Conservation (phyloP, 2,888 invertebrate species). For the Actias luna region DNA sequence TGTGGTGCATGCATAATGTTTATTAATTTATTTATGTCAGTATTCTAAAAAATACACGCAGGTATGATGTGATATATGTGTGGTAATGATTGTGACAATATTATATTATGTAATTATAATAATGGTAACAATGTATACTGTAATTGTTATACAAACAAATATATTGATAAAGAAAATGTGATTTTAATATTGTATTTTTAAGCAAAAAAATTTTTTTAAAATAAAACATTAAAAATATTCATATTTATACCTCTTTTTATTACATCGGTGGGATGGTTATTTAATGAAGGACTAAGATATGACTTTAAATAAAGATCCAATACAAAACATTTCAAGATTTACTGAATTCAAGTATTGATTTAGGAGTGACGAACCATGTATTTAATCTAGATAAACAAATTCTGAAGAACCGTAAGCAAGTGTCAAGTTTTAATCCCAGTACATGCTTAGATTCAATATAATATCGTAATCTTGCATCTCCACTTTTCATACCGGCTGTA, state of each 20-base stretch:
- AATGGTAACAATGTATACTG: constrained; percentile 55
- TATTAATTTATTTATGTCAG: constrained; percentile 80
- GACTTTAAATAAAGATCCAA: too few relatives aligned
- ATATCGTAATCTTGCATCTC: too few relatives aligned
- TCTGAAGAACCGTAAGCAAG: too few relatives aligned
- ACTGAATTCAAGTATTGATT: too few relatives aligned
- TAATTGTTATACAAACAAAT: constrained; percentile 56
- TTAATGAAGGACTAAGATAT: too few relatives aligned
- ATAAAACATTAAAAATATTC: constrained; percentile 57
- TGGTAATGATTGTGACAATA: constrained; percentile 54
- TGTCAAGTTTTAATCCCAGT: too few relatives aligned
- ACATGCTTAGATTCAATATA: too few relatives aligned
- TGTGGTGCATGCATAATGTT: constrained; percentile 72
- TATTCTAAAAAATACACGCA: constrained; percentile 67
- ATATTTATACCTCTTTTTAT: constrained; percentile 34
- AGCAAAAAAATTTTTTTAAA: constrained; percentile 57
- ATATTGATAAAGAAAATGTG: constrained; percentile 58
- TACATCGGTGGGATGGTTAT: constrained; percentile 14
- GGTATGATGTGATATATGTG: constrained; percentile 65
- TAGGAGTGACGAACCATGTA: too few relatives aligned
- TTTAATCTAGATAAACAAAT: too few relatives aligned
- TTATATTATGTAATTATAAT: constrained; percentile 42
- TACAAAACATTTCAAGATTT: too few relatives aligned
- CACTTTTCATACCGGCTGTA: too few relatives aligned
- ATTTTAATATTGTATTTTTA: constrained; percentile 67